Evolutionary conservation across 2,113 vertebrate species (phyloP), one percentile per base, ranked within the genome.

Genomic region (Cervus canadensis): DNA sequence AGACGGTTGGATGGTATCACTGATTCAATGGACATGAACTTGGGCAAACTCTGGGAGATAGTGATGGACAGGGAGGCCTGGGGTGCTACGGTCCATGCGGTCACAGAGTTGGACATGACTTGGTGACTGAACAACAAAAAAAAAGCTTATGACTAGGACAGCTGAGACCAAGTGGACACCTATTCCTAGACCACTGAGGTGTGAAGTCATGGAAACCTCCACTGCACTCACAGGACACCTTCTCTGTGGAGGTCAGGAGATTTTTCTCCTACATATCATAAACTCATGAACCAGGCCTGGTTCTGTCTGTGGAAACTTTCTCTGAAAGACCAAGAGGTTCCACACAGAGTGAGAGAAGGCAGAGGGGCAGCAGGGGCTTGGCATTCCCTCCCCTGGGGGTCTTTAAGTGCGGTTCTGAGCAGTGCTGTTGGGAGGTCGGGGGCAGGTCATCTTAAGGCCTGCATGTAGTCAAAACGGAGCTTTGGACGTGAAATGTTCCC

Each of bases 401-500:
- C 64, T 96, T 96, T 88, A 96, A 97, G 92, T 97, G 57, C 26
- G 5, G n/a, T 52, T 57, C 48, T 52, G 56, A 85, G n/a, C 45
- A 4, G 57, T n/a, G 19, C 67, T 87, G 43, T 86, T 83, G n/a
- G 5, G 26, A 59, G 12, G n/a, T 13, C 1, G 2, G 60, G 13
- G 23, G 43, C 13, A 56, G 45, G 54, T 30, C 17, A 59, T 36
- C 78, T 62, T 84, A 19, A 13, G 40, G 79, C 36, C 62, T 43
- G 19, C 3, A 0, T 50, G 71, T 15, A 56, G 76, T 90, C 54
- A 26, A 67, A 95, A 81, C 57, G 76, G 87, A 91, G 96, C 95
- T 97, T 95, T 88, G 88, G 91, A 79, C 56, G 74, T 97, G 97
- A 98, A 98, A 95, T 85, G 95, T 84, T 97, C 17, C 14, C 81